Base-by-base conservation (phyloP, 1,140 invertebrate genomes). In the Pentalonia nigronervosa region DNA sequence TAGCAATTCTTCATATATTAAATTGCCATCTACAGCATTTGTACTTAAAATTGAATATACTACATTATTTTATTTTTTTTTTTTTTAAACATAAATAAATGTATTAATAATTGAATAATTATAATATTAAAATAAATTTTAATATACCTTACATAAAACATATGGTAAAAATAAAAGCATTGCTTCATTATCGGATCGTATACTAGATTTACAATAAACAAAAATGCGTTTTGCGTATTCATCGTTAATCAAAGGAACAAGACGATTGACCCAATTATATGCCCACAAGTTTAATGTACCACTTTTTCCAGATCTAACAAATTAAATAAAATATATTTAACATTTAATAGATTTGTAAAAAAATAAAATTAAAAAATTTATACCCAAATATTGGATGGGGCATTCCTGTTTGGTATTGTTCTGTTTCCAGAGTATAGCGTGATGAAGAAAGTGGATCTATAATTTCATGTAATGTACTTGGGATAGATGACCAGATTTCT, bases 141-240 rank as follows among this genome's bases (percentile, higher is more conserved):
- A 83, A 95, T 36, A 48, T 56, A 53, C 95, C 95, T 94, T 94
- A 95, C 95, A 94, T 25, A 97, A 94, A 84, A 97, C 96, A 94
- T 97, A 96, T 0, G 97, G 97, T 91, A 98, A 95, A 94, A 97
- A 97, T 81, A 97, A 96, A 94, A 97, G 96, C 50, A 97, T 94
- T 45, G 97, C 97, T 94, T 96, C 96, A 17, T 96, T 96, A 94
- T 97, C 97, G 93, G 96, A 96, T 81, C 96, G 96, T 94, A 98
- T 97, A 94, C 97, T 97, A 0, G 97, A 96, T 94, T 96, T 96
- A 50, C 97, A 97, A 2, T 96, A 96, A 67, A 96, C 96, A 8
- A 98, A 95, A 47, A 97, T 94, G 53, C 96, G 95, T 34, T 95
- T 95, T 34, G 96, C 96, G 47, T 95, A 95, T 47, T 96, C 95